These are phyloP conservation scores for Bursaphelenchus okinawaensis DNA, from an alignment of 2,888 invertebrate genomes.

Conservation along the genomic window DNA sequence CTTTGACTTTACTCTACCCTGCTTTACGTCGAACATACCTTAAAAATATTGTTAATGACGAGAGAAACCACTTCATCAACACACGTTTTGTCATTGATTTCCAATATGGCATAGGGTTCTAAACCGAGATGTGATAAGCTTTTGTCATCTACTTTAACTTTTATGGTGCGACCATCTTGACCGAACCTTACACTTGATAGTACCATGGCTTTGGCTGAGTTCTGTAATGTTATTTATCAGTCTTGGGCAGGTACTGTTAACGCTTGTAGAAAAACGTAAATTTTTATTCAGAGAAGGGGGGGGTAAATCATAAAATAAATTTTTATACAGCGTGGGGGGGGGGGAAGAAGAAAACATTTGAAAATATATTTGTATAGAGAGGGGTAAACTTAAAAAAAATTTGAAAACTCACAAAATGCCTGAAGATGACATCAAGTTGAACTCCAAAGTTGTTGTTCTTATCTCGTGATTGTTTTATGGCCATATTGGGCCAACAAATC, in stretches of 20 bases:
- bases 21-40: not conserved
- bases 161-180: not conserved
- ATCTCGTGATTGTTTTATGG: not conserved
- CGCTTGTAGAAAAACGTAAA: no score
- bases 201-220: not conserved
- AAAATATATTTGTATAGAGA: no score
- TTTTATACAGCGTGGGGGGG: no score
- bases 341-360: no score
- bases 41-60: not conserved
- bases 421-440: not conserved
- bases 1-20: no score
- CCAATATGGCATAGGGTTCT: not conserved
- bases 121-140: not conserved
- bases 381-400: no score
- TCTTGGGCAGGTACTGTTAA: no score
- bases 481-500: not conserved
- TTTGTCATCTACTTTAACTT: not conserved
- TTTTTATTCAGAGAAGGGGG: no score
- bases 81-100: not conserved
- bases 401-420: not conserved
- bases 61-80: not conserved
- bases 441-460: not conserved
- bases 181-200: not conserved
- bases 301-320: no score
- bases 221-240: no score